phyloP scores from a whole-genome alignment of 2,797 vertebrate species.

The Podarcis lilfordi region DNA sequence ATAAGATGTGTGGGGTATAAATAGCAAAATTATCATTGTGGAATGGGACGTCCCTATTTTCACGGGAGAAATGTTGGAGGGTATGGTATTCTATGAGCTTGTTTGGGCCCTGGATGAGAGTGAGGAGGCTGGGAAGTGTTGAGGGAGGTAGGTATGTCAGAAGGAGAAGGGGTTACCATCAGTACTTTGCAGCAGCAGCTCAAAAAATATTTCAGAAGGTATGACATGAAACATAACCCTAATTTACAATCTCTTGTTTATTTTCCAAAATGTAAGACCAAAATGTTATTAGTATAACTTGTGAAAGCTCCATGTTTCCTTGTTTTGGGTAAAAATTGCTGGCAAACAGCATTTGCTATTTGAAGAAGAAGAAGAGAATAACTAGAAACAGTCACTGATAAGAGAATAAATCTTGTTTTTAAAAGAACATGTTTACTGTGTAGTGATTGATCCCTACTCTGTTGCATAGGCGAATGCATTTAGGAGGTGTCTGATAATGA shows the following conservation, averaged over 20 bases:
- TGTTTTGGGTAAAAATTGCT: not conserved
- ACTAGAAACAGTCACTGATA: not conserved
- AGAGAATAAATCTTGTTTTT: not conserved
- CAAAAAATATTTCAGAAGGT: not conserved
- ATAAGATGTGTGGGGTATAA: too few species aligned
- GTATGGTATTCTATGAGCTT: too few species aligned
- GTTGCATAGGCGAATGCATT: conserved; percentile 18
- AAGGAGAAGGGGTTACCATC: too few species aligned
- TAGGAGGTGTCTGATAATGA: conserved; percentile 34
- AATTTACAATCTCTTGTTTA: not conserved
- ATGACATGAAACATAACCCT: not conserved
- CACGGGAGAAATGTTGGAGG: too few species aligned
- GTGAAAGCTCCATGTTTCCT: not conserved
- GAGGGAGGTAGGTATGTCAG: too few species aligned
- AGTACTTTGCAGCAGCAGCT: too few species aligned
- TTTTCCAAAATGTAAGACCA: conserved; percentile 6
- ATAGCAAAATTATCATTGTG: too few species aligned
- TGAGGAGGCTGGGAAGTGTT: too few species aligned
- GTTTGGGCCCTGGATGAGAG: too few species aligned
- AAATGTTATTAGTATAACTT: conserved; percentile 2
- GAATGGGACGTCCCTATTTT: too few species aligned
- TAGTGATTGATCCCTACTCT: conserved; percentile 11
- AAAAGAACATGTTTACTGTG: conserved; percentile 28
- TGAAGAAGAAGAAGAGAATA: conserved; percentile 2
- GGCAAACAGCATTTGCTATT: not conserved